A percentile compares a stretch with the other conserved stretches of the same genome.
These are phyloP conservation scores for Carlito syrichta DNA, from an alignment of 2,113 vertebrate species.

Conservation along the genomic window DNA sequence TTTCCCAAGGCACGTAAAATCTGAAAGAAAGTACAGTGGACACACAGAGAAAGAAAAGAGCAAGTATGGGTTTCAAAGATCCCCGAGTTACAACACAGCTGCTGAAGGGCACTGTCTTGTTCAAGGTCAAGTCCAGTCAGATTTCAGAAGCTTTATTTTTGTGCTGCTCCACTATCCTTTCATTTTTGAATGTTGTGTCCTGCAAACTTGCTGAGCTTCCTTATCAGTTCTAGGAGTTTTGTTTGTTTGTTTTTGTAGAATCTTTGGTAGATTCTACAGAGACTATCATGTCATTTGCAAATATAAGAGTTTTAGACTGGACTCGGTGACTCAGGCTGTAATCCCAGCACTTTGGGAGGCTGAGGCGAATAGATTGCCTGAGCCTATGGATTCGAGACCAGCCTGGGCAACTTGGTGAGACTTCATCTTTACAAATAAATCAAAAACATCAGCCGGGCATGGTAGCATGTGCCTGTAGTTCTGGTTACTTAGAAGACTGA, in stretches of 20 bases:
- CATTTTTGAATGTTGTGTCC: not conserved
- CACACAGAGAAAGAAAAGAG: not conserved
- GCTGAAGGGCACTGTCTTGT: not conserved
- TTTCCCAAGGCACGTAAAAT: not conserved
- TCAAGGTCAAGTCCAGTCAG: not conserved
- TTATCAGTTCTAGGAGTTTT: not conserved
- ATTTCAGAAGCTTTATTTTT: not conserved
- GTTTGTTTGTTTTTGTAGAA: not conserved
- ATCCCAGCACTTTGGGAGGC: no score
- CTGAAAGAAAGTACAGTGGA: not conserved
- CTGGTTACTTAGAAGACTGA: no score
- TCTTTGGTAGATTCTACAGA: not conserved
- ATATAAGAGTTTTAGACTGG: no score
- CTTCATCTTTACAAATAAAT: no score
- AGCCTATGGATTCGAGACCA: no score
- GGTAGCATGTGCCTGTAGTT: no score
- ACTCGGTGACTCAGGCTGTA: no score
- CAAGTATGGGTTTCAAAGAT: not conserved
- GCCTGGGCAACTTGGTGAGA: no score
- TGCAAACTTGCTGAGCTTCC: not conserved
- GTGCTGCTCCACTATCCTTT: not conserved
- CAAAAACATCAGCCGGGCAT: no score
- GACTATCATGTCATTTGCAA: not conserved
- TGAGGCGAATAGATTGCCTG: no score
- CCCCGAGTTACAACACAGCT: not conserved